Evolutionary conservation across 2,888 invertebrate species (phyloP), one percentile per base, ranked within the genome.

Genomic region (Hirtodrosophila trivittata): DNA sequence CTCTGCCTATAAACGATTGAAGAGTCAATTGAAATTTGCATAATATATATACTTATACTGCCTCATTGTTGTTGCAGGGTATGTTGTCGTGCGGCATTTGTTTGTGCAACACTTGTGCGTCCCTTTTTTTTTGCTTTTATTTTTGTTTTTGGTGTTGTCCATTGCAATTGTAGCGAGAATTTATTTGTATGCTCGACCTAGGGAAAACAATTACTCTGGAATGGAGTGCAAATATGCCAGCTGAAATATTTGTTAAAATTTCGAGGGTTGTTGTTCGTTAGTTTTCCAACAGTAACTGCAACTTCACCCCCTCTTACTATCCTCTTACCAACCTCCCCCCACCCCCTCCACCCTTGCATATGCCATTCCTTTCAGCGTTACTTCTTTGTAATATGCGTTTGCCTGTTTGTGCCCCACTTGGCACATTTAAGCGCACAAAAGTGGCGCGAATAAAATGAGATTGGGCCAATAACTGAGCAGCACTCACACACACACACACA

Each of bases 171-270:
- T 67, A 63, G 63, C 49, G 51, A 59, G 58, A 69, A 75, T 81
- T 75, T 86, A 75, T 82, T 81, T 77, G 65, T 59, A 56, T 75
- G 68, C 62, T 57, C 72, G 68, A 77, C 67, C 69, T 72, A 75
- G 60, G 60, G 66, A 72, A 80, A 80, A 82, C 86, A 80, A 80
- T 80, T 80, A 80, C 69, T 63, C 38, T 57, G 56, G 67, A 75
- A 80, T 85, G 75, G 65, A 68, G 80, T 83, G 86, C 78, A 80
- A 80, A 85, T 82, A 83, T 73, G 78, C 82, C 69, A 78, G 66
- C 67, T 64, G 43, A 78, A 80, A 80, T 80, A 83, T 75, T 75
- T 67, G 69, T 62, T 66, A 58, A 75, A 57, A 70, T 69, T 75
- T 75, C 43, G 54, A 77, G 58, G 63, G 43, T 38, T 59, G 75